These are phyloP conservation scores for Mnemiopsis leidyi DNA, from an alignment of 37 sponge, comb jelly and placozoan species.

Conservation along the genomic window DNA sequence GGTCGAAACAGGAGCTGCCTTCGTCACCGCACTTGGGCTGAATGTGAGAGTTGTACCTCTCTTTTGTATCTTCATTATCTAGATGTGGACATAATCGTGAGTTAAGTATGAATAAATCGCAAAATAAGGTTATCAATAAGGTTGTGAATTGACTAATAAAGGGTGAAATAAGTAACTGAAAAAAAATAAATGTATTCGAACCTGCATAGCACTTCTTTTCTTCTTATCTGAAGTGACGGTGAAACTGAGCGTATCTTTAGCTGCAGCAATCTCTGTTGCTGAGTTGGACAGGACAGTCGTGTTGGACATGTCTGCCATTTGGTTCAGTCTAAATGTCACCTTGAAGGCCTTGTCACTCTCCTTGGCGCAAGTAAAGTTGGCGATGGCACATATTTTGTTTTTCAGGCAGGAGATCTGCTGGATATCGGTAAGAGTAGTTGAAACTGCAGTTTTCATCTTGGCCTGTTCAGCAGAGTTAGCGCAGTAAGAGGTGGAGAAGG, in stretches of 20 bases:
- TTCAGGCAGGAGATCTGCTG: neutral
- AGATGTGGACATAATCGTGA: too few relatives aligned
- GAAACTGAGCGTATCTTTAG: neutral
- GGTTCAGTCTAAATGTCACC: constrained; percentile 4
- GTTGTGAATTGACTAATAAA: too few relatives aligned
- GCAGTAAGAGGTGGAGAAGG: constrained; percentile 8
- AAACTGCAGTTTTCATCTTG: constrained; percentile 3
- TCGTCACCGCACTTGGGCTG: neutral
- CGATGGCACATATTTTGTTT: neutral
- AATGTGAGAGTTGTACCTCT: neutral
- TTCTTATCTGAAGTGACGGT: constrained; percentile 2
- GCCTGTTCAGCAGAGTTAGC: neutral
- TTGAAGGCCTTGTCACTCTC: neutral
- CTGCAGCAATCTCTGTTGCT: neutral
- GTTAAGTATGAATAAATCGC: too few relatives aligned
- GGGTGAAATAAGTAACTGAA: too few relatives aligned
- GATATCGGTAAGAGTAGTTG: neutral
- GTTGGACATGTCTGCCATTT: neutral
- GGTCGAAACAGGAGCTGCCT: neutral
- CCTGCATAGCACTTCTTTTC: neutral
- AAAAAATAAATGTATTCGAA: too few relatives aligned
- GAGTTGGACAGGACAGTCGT: neutral
- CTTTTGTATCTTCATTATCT: neutral
- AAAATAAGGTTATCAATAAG: too few relatives aligned
- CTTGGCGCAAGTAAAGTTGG: neutral